Evolutionary conservation across 2,888 invertebrate species (phyloP).

Genomic region (Maniola hyperantus): DNA sequence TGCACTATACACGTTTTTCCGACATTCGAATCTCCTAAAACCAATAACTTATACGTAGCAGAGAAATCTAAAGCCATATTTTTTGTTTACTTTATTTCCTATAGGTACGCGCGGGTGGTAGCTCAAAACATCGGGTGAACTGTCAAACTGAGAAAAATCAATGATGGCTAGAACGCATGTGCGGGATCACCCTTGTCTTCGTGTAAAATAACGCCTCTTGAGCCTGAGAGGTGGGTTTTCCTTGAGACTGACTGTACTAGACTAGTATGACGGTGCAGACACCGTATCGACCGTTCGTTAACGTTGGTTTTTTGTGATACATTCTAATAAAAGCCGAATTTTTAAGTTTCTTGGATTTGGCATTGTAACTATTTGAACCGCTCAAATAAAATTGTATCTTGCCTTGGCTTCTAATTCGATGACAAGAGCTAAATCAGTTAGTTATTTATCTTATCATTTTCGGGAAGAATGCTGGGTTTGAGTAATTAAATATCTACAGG

Average conservation of each 20-base stretch:
- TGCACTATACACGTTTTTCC: conserved; percentile 96
- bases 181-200: conserved; percentile 51
- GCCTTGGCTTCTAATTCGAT: neutral
- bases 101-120: conserved; percentile 66
- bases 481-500: too few species aligned
- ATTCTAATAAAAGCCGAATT: conserved; percentile 35
- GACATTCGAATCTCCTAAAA: conserved; percentile 94
- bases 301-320: conserved; percentile 37
- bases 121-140: conserved; percentile 75
- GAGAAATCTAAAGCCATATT: conserved; percentile 92
- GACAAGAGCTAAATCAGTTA: neutral
- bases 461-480: too few species aligned
- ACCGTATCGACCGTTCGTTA: conserved; percentile 37
- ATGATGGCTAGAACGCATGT: conserved; percentile 74
- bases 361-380: conserved; percentile 16
- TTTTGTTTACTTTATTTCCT: conserved; percentile 74
- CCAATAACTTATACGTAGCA: conserved; percentile 93
- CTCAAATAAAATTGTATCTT: neutral
- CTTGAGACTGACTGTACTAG: conserved; percentile 32
- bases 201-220: conserved; percentile 30
- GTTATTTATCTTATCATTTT: too few species aligned
- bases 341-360: conserved; percentile 30
- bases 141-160: conserved; percentile 81
- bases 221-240: conserved; percentile 39
- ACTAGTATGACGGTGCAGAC: conserved; percentile 37